phyloP scores from a whole-genome alignment of 2,113 vertebrate species.

The Xenus cinereus region DNA sequence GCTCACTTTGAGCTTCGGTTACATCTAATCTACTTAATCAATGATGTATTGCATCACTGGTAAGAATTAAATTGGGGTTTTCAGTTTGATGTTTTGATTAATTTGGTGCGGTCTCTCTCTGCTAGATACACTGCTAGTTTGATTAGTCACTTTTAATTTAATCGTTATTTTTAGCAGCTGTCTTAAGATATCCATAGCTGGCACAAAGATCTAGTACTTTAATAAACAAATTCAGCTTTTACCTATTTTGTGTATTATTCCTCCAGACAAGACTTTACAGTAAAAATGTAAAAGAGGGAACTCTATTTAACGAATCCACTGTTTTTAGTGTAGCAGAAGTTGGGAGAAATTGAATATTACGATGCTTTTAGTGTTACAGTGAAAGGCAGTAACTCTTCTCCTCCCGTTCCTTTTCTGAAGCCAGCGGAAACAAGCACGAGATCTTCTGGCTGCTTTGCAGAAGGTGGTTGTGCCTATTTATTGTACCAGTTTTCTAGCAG shows the following conservation, averaged over 20 bases:
- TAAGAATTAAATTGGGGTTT: background rate
- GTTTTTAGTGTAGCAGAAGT: background rate
- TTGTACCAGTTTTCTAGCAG: constrained; percentile 95
- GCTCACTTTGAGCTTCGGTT: constrained; percentile 93
- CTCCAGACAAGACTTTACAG: background rate
- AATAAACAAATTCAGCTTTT: background rate
- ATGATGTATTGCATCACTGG: constrained; percentile 97
- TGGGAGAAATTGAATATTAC: background rate
- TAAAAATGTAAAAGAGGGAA: background rate
- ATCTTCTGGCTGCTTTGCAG: constrained; percentile 93
- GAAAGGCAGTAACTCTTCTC: background rate
- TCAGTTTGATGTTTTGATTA: background rate
- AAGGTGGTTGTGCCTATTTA: constrained; percentile 99
- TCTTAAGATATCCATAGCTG: background rate
- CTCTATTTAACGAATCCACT: background rate
- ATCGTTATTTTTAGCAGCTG: background rate
- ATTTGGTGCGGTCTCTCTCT: background rate
- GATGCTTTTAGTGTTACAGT: fast-evolving
- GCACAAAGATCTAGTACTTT: background rate
- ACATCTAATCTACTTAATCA: constrained; percentile 97
- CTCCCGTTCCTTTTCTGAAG: constrained; percentile 64
- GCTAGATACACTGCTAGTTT: fast-evolving
- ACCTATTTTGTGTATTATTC: background rate
- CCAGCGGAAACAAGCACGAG: constrained; percentile 95
- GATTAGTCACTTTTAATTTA: background rate